A percentile compares a stretch with the other conserved stretches of the same genome.
Conservation (phyloP, 2,113 vertebrate species). For the Thamnophis sirtalis region DNA sequence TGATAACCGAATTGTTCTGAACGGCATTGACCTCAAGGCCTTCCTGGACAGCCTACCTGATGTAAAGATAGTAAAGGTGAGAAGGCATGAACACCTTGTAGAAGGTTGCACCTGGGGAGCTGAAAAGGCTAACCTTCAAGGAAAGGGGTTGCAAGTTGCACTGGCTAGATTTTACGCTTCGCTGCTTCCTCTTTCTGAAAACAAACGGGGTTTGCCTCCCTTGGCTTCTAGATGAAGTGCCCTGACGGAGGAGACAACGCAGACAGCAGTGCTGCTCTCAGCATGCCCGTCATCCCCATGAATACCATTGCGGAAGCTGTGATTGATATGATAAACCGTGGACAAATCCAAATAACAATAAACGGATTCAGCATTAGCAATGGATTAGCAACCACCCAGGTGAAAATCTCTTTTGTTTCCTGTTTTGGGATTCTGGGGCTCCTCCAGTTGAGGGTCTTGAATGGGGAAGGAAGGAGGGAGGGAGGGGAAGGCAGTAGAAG, state of each 20-base stretch:
- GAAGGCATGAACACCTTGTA: conserved; percentile 17
- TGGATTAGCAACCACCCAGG: conserved; percentile 96
- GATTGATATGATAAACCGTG: conserved; percentile 98
- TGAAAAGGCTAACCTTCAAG: neutral
- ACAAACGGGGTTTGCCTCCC: neutral
- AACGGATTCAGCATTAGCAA: conserved; percentile 98
- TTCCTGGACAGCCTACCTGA: conserved; percentile 97
- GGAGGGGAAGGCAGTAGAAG: neutral
- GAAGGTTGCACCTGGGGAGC: neutral
- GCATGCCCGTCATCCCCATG: conserved; percentile 98
- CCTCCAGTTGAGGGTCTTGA: neutral
- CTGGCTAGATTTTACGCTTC: neutral
- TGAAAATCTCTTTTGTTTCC: conserved; percentile 46
- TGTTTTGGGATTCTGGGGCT: neutral
- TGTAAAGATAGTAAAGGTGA: conserved; percentile 96
- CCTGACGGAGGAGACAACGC: conserved; percentile 83
- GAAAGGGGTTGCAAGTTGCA: too few species aligned
- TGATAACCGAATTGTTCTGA: conserved; percentile 97
- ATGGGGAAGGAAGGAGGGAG: neutral
- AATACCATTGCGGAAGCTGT: conserved; percentile 98
- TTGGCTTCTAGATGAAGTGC: conserved; percentile 85
- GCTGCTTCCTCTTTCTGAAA: neutral
- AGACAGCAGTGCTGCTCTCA: conserved; percentile 85
- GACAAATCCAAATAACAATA: conserved; percentile 98
- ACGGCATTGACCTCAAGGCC: conserved; percentile 96